Conservation (phyloP, 2,888 invertebrate genomes). For the Pandemis corylana region DNA sequence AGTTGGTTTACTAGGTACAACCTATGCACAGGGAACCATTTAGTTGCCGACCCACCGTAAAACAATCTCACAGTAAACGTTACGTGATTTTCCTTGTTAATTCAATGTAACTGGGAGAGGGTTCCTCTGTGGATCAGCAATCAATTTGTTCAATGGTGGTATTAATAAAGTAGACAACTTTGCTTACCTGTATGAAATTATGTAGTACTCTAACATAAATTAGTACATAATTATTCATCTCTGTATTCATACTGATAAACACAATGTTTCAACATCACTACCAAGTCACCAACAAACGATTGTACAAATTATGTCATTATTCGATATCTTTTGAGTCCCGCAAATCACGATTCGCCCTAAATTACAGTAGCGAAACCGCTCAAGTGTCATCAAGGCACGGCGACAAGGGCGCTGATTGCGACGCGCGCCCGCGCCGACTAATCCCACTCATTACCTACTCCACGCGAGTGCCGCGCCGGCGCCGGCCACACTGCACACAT, state of each 20-base stretch:
- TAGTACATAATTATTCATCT: too few relatives aligned
- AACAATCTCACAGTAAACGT: too few relatives aligned
- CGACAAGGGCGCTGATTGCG: constrained; percentile 62
- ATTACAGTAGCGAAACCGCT: constrained; percentile 44
- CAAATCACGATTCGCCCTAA: constrained; percentile 35
- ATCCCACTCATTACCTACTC: constrained; percentile 58
- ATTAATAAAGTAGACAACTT: too few relatives aligned
- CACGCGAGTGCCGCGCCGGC: constrained; percentile 30
- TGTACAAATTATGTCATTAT: constrained; percentile 36
- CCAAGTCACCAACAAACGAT: constrained; percentile 3
- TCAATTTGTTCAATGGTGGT: too few relatives aligned
- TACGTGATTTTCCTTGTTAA: too few relatives aligned
- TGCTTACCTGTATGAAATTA: too few relatives aligned
- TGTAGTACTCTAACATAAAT: too few relatives aligned
- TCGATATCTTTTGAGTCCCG: constrained; percentile 25
- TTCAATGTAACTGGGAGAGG: too few relatives aligned
- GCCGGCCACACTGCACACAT: not conserved
- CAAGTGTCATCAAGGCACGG: constrained; percentile 49
- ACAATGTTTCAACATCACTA: not conserved
- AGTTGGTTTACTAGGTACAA: too few relatives aligned
- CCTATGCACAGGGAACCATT: too few relatives aligned
- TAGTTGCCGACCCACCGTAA: too few relatives aligned
- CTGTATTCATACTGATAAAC: not conserved
- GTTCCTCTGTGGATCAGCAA: too few relatives aligned
- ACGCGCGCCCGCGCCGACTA: constrained; percentile 43